Evolutionary conservation across 1,140 invertebrate genomes (phyloP), one percentile per base, ranked within the genome.

Genomic region (Galendromus occidentalis): DNA sequence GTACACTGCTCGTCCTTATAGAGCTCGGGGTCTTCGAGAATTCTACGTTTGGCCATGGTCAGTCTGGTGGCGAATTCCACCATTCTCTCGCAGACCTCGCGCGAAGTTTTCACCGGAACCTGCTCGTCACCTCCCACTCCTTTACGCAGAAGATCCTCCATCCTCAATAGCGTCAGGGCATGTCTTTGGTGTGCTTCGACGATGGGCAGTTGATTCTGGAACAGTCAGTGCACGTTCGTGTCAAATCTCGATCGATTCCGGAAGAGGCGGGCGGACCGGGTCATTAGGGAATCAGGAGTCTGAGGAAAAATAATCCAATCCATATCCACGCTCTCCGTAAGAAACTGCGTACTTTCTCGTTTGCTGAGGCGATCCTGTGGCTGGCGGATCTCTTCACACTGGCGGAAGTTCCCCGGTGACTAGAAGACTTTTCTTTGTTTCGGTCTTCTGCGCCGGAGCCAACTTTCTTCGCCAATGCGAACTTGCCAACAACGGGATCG

Each of bases 401-500:
- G 51, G 51, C 51, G 51, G 51, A 25, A 25, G 25, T 33, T 14
- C 51, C 22, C 51, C 51, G 51, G 51, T 59, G 51, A 12, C 33
- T 22, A 14, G 33, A 59, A 22, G 51, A 17, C 14, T 33, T 17
- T 4, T 59, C 51, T 33, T 22, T 17, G 25, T 59, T 66, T 69
- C 42, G 66, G 30, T 67, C 68, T 64, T 66, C 69, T 69, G 29
- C 69, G 68, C 55, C n/a, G 45, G 44, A 42, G 63, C 39, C 66
- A 47, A 67, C 45, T 68, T 71, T 69, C 68, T 75, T 76, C 17
- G 81, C 80, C 18, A 86, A 77, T n/a, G 87, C 87, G 74, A 93
- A 89, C 76, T 90, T 90, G 6, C 89, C 90, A 66, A 93, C 90
- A 44, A 92, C 89, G 1, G 90, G 91, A 78, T 93, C 90, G 75